These are phyloP conservation scores for Isurus oxyrinchus DNA, from an alignment of 2,113 vertebrate species.

Conservation along the genomic window DNA sequence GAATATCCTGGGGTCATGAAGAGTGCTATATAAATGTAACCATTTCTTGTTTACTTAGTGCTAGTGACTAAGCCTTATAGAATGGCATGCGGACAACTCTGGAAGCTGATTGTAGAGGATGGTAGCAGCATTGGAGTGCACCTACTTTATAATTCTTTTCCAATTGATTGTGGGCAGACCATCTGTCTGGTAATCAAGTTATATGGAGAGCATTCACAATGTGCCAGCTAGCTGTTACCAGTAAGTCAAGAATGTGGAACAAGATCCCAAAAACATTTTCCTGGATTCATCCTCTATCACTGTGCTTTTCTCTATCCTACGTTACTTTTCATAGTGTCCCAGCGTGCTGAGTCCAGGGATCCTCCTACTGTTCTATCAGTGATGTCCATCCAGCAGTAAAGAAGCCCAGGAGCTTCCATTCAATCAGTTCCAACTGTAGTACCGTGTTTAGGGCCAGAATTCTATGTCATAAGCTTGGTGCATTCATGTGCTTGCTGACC, in stretches of 20 bases:
- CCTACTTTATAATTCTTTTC: too few species aligned
- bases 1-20: background rate
- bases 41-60: too few species aligned
- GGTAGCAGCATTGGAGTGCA: too few species aligned
- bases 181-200: too few species aligned
- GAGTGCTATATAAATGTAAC: too few species aligned
- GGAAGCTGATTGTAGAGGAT: background rate
- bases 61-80: too few species aligned
- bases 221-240: too few species aligned
- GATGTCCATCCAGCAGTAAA: background rate
- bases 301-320: background rate
- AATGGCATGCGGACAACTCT: background rate
- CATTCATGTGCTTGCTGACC: background rate
- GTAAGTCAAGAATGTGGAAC: background rate
- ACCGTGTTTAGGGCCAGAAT: background rate
- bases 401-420: background rate
- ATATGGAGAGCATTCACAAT: too few species aligned
- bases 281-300: background rate
- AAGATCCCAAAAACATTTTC: background rate
- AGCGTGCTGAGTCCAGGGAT: background rate
- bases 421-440: background rate
- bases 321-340: background rate
- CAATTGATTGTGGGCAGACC: too few species aligned
- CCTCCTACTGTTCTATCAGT: background rate
- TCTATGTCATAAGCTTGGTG: background rate